Evolutionary conservation across 2,797 vertebrate genomes (phyloP).

Genomic region (Triplophysa bombifrons): DNA sequence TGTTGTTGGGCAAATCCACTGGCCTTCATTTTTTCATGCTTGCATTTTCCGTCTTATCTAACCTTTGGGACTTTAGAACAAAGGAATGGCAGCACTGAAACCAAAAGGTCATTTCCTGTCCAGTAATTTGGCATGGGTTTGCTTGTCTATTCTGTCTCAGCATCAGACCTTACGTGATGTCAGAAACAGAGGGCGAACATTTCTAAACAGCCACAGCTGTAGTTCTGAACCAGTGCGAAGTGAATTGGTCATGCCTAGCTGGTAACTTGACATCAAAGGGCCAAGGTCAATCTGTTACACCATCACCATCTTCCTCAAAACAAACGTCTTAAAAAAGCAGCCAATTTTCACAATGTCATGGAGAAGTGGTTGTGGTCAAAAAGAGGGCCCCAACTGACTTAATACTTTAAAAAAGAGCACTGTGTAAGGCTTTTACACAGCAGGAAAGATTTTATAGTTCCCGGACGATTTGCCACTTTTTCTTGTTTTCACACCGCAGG

Average conservation of each 20-base stretch:
- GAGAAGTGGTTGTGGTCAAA: too few relatives aligned
- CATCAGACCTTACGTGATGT: conserved; percentile 64
- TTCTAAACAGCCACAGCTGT: conserved; percentile 51
- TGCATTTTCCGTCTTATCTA: conserved; percentile 54
- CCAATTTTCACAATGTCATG: neutral
- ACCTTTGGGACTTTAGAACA: conserved; percentile 63
- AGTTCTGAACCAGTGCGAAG: conserved; percentile 48
- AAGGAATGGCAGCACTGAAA: conserved; percentile 62
- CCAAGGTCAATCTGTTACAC: conserved; percentile 10
- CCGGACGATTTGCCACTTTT: too few relatives aligned
- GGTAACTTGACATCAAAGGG: conserved; percentile 63
- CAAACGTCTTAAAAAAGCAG: too few relatives aligned
- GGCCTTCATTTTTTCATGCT: conserved; percentile 57
- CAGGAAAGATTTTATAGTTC: too few relatives aligned
- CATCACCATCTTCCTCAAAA: neutral
- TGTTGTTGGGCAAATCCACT: conserved; percentile 4
- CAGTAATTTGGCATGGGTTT: conserved; percentile 68
- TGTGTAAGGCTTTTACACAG: too few relatives aligned
- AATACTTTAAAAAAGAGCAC: too few relatives aligned
- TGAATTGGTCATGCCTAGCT: conserved; percentile 53
- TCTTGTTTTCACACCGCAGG: too few relatives aligned
- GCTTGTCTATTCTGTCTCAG: conserved; percentile 69
- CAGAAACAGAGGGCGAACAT: conserved; percentile 60
- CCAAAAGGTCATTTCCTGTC: conserved; percentile 73
- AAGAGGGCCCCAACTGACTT: too few relatives aligned